phyloP scores from a whole-genome alignment of 2,797 vertebrate species.

The Carcharodon carcharias region DNA sequence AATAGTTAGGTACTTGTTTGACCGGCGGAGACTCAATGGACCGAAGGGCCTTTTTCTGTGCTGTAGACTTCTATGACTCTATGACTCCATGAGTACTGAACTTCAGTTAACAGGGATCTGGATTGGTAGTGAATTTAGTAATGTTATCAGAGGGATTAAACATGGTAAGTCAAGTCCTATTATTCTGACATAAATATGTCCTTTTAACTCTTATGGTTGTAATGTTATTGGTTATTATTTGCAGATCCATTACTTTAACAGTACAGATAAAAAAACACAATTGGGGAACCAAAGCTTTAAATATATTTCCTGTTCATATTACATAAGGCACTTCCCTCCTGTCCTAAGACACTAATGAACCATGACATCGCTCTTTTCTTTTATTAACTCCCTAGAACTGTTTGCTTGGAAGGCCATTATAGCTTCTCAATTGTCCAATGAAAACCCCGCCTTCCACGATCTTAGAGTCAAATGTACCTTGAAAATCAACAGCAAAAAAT shows the following conservation, averaged over 20 bases:
- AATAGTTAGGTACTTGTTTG: too few relatives aligned
- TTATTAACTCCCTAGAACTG: constrained; percentile 80
- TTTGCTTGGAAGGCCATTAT: constrained; percentile 72
- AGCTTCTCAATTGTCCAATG: constrained; percentile 82
- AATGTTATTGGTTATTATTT: neutral
- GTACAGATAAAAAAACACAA: neutral
- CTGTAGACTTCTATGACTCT: too few relatives aligned
- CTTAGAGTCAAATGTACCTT: constrained; percentile 86
- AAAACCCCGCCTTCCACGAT: constrained; percentile 95
- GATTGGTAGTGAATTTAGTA: neutral
- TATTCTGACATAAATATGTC: neutral
- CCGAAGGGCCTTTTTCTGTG: too few relatives aligned
- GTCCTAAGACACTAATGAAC: neutral
- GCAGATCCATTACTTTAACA: neutral
- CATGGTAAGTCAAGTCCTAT: neutral
- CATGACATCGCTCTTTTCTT: constrained; percentile 71
- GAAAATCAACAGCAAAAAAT: constrained; percentile 35
- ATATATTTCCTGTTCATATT: neutral
- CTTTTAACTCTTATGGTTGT: neutral
- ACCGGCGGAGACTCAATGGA: too few relatives aligned
- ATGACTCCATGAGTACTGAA: neutral
- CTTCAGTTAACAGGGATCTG: neutral
- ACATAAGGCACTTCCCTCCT: neutral
- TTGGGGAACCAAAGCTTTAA: neutral
- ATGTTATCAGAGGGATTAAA: neutral